Evolutionary conservation across 2,797 vertebrate species (phyloP), one percentile per base, ranked within the genome.

Genomic region (Prunella strophiata): DNA sequence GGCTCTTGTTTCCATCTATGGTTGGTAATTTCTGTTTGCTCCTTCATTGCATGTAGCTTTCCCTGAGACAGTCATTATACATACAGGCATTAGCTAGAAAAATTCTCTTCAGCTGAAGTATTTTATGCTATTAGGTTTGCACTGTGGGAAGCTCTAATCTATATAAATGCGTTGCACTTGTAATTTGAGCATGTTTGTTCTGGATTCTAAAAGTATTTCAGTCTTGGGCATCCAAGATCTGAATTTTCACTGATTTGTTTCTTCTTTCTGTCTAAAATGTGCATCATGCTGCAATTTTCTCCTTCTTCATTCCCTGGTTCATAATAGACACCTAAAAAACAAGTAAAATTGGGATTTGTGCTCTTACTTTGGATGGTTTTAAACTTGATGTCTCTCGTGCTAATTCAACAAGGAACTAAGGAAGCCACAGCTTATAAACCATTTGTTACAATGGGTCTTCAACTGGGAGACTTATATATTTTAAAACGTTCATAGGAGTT

Each of bases 401-500:
- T 45, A 68, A 52, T 78, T 81, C n/a, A 86, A 52, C 8, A 61
- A 68, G 34, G 10, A 81, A 38, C 34, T 62, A 32, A 55, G n/a
- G 9, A 55, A 94, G 20, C 36, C n/a, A 58, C 27, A 59, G 10
- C 0, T 74, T 71, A 25, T 52, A 52, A 73, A 38, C 20, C 23
- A 5, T 51, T 92, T 88, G 13, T 73, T 74, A 32, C 7, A 16
- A 9, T 48, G 25, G 8, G 10, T 51, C 36, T 93, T 62, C n/a
- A 83, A 0, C 21, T 74, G 1, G 1, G 40, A 81, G 19, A 26
- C 11, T 29, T 88, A 34, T 0, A 1, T 30, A 18, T 70, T 88
- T 90, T 51, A 10, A 40, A 65, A 29, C 86, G 13, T 43, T 86
- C 12, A 8, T 25, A 40, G 29, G 22, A 43, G 13, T 65, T 81